phyloP scores from a whole-genome alignment of 30 jellyfish, hydroid and myxozoan genomes.

The Cassiopea xamachana region DNA sequence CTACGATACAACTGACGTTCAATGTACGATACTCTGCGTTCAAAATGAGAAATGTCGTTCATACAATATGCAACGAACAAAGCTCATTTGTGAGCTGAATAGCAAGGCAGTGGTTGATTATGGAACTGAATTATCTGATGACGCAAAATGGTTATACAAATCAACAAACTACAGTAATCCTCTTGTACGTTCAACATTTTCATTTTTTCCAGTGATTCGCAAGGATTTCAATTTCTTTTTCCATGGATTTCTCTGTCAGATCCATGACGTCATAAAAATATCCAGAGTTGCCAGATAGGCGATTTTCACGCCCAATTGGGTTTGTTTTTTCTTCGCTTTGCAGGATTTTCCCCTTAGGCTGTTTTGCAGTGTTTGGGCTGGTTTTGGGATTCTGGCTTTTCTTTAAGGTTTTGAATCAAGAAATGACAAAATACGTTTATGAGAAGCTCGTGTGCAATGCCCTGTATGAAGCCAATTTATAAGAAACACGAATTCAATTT shows the following conservation, averaged over 20 bases:
- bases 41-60: slow-evolving; percentile 2
- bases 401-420: too few relatives aligned
- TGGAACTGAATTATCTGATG: slow-evolving; percentile 12
- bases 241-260: not conserved
- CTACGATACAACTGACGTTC: not conserved
- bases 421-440: too few relatives aligned
- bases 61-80: not conserved
- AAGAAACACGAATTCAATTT: too few relatives aligned
- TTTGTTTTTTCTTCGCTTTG: not conserved
- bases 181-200: not conserved
- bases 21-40: slow-evolving; percentile 9
- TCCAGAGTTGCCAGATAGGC: not conserved
- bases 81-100: slow-evolving; percentile 17
- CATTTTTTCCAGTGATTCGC: not conserved
- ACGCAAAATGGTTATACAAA: not conserved
- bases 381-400: too few relatives aligned
- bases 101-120: slow-evolving; percentile 23
- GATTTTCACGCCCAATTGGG: not conserved
- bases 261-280: not conserved
- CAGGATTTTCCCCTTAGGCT: too few relatives aligned
- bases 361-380: too few relatives aligned
- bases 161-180: not conserved
- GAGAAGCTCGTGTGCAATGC: too few relatives aligned
- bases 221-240: not conserved
- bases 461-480: too few relatives aligned